Evolutionary conservation across 2,888 invertebrate genomes (phyloP).

Genomic region (Mesochorus sp.): DNA sequence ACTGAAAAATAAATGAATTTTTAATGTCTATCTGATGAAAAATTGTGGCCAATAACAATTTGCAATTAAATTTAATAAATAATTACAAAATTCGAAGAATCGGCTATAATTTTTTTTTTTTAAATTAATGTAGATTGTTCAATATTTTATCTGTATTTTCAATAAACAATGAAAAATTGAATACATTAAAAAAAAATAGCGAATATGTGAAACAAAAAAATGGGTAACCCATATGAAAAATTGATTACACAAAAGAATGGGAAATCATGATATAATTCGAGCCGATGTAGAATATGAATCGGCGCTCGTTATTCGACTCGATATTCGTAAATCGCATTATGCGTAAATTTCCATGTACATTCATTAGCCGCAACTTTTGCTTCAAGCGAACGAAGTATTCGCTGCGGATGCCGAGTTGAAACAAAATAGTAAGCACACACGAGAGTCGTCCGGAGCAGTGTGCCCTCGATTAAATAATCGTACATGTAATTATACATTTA

Average conservation of each 20-base stretch:
- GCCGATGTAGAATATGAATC: background rate
- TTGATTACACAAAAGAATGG: too few relatives aligned
- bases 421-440: slow-evolving; percentile 37
- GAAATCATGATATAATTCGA: too few relatives aligned
- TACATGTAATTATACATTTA: background rate
- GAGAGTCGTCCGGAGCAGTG: slow-evolving; percentile 21
- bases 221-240: background rate
- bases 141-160: too few relatives aligned
- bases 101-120: too few relatives aligned
- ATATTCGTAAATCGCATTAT: slow-evolving; percentile 14
- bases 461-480: background rate
- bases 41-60: too few relatives aligned
- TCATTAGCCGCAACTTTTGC: background rate
- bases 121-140: too few relatives aligned
- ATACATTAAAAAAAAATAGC: too few relatives aligned
- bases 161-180: too few relatives aligned
- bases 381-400: background rate
- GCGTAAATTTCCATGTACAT: slow-evolving; percentile 15
- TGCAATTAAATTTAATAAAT: too few relatives aligned
- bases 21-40: too few relatives aligned
- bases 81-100: too few relatives aligned
- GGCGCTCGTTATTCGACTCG: background rate
- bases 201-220: background rate
- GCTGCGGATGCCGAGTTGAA: background rate
- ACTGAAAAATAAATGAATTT: too few relatives aligned